phyloP scores from a whole-genome alignment of 37 sponge, comb jelly and placozoan genomes.

The Corticium candelabrum region DNA sequence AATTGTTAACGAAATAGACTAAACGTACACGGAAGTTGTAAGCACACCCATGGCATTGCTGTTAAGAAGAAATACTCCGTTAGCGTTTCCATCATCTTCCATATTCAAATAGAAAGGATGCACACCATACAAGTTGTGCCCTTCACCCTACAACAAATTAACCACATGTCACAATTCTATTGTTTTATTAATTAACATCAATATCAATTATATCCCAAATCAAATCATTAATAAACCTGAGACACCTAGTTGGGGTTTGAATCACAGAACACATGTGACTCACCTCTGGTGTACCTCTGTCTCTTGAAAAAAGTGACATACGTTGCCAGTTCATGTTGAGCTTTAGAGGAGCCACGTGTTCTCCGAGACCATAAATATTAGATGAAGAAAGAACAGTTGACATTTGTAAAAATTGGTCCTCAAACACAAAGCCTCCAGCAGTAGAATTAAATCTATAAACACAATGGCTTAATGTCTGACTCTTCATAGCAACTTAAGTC shows the following conservation, averaged over 20 bases:
- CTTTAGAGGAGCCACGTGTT: constrained; percentile 27
- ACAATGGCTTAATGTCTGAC: too few species aligned
- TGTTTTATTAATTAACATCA: not conserved
- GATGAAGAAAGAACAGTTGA: constrained; percentile 31
- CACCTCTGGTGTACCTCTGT: constrained; percentile 22
- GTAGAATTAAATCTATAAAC: not conserved
- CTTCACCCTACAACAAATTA: constrained; percentile 5
- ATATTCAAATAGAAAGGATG: constrained; percentile 71
- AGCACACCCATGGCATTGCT: constrained; percentile 87
- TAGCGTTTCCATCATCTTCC: constrained; percentile 34
- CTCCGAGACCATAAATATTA: constrained; percentile 61
- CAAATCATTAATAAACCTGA: too few species aligned
- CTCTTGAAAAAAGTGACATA: constrained; percentile 51
- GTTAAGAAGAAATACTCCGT: constrained; percentile 71
- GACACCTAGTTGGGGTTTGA: too few species aligned
- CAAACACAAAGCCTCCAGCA: constrained; percentile 27
- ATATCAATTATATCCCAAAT: constrained; percentile 32
- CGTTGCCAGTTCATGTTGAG: constrained; percentile 24
- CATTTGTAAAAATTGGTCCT: constrained; percentile 60
- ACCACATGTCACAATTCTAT: not conserved
- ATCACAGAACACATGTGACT: too few species aligned
- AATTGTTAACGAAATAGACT: not conserved
- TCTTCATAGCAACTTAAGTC: too few species aligned
- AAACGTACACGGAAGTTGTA: not conserved
- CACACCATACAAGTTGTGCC: constrained; percentile 60